phyloP scores from a whole-genome alignment of 2,888 invertebrate genomes.

The Agelastica alni region DNA sequence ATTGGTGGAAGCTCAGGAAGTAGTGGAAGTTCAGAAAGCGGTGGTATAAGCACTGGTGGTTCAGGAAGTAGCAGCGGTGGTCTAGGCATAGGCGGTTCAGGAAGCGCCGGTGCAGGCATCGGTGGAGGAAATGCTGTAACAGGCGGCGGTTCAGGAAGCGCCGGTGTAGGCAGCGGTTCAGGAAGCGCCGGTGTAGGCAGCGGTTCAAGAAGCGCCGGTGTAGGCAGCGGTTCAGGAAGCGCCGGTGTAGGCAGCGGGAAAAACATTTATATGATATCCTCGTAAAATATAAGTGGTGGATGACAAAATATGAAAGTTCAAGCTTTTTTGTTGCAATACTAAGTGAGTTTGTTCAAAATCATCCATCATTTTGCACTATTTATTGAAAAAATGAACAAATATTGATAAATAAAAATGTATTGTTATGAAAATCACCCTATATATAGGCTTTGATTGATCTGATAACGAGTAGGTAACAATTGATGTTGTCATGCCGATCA shows the following conservation, averaged over 20 bases:
- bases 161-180: neutral
- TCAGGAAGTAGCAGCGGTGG: neutral
- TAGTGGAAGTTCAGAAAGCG: neutral
- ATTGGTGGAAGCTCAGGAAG: neutral
- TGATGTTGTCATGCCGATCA: too few relatives aligned
- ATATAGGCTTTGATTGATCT: too few relatives aligned
- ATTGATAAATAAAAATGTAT: too few relatives aligned
- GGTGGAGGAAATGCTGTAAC: neutral
- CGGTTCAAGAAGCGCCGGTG: neutral
- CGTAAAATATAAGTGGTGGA: too few relatives aligned
- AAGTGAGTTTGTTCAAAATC: too few relatives aligned
- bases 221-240: neutral
- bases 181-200: neutral
- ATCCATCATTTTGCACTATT: too few relatives aligned
- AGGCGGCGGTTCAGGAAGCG: neutral
- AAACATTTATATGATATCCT: constrained; percentile 4
- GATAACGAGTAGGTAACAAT: too few relatives aligned
- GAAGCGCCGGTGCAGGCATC: too few relatives aligned
- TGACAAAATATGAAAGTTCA: too few relatives aligned
- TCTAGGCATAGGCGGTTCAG: neutral
- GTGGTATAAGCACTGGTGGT: neutral
- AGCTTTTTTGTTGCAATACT: too few relatives aligned
- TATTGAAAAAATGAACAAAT: too few relatives aligned
- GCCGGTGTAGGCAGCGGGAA: neutral
- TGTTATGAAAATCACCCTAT: too few relatives aligned